phyloP scores from a whole-genome alignment of 1,140 invertebrate genomes.

The Orussus abietinus region DNA sequence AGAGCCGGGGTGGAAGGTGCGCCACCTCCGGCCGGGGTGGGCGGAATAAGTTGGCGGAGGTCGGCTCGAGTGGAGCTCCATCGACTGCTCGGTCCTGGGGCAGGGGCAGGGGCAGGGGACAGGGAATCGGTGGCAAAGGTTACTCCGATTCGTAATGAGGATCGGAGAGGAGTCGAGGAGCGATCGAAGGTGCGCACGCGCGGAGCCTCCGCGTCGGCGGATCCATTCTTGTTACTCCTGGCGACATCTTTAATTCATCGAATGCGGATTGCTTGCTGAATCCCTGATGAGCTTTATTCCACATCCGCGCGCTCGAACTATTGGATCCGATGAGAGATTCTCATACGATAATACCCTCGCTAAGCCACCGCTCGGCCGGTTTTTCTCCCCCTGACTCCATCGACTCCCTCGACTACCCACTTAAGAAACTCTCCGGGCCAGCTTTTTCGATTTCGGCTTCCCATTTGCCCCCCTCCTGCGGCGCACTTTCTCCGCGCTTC shows the following conservation, averaged over 20 bases:
- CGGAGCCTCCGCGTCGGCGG: slow-evolving; percentile 3
- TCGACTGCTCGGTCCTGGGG: too few species aligned
- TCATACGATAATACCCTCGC: slow-evolving; percentile 40
- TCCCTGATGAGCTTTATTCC: slow-evolving; percentile 53
- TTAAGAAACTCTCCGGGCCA: slow-evolving; percentile 25
- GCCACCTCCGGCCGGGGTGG: too few species aligned
- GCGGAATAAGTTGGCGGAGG: too few species aligned
- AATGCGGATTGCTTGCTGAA: slow-evolving; percentile 52
- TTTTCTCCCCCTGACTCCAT: slow-evolving; percentile 4
- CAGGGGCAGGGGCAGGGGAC: background rate
- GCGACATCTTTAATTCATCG: slow-evolving; percentile 55
- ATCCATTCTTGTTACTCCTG: slow-evolving; percentile 51
- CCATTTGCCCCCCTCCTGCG: slow-evolving; percentile 6
- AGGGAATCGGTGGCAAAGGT: slow-evolving; percentile 20
- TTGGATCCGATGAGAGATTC: slow-evolving; percentile 51
- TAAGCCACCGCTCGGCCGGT: slow-evolving; percentile 30
- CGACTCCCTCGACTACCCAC: slow-evolving; percentile 17
- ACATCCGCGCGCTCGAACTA: slow-evolving; percentile 49
- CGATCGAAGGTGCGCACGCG: slow-evolving; percentile 1
- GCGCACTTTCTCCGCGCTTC: background rate
- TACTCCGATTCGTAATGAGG: slow-evolving; percentile 37
- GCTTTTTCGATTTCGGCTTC: slow-evolving; percentile 29
- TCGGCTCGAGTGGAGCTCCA: too few species aligned
- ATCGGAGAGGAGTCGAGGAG: slow-evolving; percentile 25
- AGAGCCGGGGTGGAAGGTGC: too few species aligned